Percentiles rank a stretch among this genome's conserved stretches.
Evolutionary conservation across 1,140 invertebrate genomes (phyloP).

Genomic region (Micrasema minimum): DNA sequence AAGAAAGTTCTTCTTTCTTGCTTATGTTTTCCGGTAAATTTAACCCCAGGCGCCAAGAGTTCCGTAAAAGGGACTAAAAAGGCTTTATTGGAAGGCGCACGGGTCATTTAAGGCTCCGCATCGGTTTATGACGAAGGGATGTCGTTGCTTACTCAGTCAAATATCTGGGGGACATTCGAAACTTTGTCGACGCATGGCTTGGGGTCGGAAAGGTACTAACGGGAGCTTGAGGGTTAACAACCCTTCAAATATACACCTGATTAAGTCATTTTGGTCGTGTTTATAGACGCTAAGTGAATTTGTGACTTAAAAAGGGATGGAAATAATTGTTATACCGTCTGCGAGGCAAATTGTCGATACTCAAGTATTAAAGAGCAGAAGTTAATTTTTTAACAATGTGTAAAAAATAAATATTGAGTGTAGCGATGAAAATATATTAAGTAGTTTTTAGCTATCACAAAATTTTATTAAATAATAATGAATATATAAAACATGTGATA

Average conservation of each 20-base stretch:
- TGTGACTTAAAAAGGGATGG: not conserved
- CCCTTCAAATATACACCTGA: conserved; percentile 23
- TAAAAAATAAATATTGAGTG: too few relatives aligned
- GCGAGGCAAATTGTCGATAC: too few relatives aligned
- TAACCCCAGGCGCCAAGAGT: conserved; percentile 12
- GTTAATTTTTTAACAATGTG: too few relatives aligned
- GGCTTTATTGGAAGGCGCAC: conserved; percentile 30
- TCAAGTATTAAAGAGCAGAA: too few relatives aligned
- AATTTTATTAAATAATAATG: too few relatives aligned
- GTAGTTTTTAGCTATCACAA: too few relatives aligned
- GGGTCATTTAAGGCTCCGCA: conserved; percentile 27
- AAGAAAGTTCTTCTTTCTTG: conserved; percentile 10
- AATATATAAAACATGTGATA: too few relatives aligned
- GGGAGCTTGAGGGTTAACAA: conserved; percentile 10
- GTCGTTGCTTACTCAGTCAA: conserved; percentile 25
- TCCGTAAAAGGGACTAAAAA: conserved; percentile 29
- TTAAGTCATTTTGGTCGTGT: conserved; percentile 9
- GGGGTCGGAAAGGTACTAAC: not conserved
- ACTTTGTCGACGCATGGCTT: conserved; percentile 1
- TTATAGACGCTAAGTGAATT: conserved; percentile 1
- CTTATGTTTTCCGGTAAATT: conserved; percentile 31
- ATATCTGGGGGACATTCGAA: conserved; percentile 25
- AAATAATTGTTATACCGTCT: too few relatives aligned
- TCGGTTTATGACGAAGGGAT: conserved; percentile 27
- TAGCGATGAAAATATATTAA: too few relatives aligned